A percentile compares a stretch with the other conserved stretches of the same genome.
Conservation (phyloP, 2,797 vertebrate species). For the Clarias laeviceps region DNA sequence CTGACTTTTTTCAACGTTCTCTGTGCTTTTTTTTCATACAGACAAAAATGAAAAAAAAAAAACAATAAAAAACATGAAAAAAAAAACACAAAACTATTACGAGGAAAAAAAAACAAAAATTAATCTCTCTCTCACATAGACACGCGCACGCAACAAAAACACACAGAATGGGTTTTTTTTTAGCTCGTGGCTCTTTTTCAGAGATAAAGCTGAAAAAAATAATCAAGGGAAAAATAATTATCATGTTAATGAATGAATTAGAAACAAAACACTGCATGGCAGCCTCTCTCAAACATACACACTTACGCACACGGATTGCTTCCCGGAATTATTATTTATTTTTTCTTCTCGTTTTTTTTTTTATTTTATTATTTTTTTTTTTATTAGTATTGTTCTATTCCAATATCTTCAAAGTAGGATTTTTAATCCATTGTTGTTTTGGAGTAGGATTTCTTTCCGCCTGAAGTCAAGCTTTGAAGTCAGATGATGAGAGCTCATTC, state of each 20-base stretch:
- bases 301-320: constrained; percentile 58
- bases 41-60: constrained; percentile 59
- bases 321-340: constrained; percentile 73
- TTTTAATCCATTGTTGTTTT: constrained; percentile 73
- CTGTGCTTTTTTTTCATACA: constrained; percentile 72
- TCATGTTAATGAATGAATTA: constrained; percentile 72
- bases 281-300: constrained; percentile 68
- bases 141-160: constrained; percentile 45
- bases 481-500: constrained; percentile 69
- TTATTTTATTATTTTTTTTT: constrained; percentile 50
- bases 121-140: constrained; percentile 61
- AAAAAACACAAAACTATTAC: constrained; percentile 56
- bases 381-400: constrained; percentile 6
- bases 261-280: constrained; percentile 78
- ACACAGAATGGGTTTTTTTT: constrained; percentile 60
- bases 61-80: constrained; percentile 58
- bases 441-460: constrained; percentile 70
- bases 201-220: constrained; percentile 69
- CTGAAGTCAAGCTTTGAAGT: constrained; percentile 73
- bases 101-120: constrained; percentile 62
- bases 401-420: constrained; percentile 27
- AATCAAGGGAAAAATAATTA: constrained; percentile 71
- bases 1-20: constrained; percentile 77
- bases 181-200: constrained; percentile 67
- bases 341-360: constrained; percentile 44